These are phyloP conservation scores for Eretmocerus hayati DNA, from an alignment of 2,888 invertebrate species.

Conservation along the genomic window DNA sequence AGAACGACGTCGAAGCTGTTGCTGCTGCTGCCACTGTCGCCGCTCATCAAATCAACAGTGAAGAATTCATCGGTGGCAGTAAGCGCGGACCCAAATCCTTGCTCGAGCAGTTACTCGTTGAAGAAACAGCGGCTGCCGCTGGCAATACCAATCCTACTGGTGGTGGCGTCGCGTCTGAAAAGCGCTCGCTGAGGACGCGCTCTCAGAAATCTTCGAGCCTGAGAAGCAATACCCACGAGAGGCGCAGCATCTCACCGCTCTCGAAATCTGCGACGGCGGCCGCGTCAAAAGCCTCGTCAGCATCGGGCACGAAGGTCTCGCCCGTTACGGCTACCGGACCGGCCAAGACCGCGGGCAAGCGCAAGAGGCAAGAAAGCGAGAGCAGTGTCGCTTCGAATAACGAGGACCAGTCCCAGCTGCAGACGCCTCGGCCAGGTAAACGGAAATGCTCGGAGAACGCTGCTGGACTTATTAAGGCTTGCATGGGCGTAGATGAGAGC, in stretches of 20 bases:
- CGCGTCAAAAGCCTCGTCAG: conserved; percentile 39
- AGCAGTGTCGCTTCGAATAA: conserved; percentile 61
- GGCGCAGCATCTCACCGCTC: conserved; percentile 45
- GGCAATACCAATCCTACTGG: background rate
- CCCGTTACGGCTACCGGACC: conserved; percentile 25
- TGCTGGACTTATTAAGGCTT: conserved; percentile 54
- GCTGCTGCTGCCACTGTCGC: too few species aligned
- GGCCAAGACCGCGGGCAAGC: conserved; percentile 50
- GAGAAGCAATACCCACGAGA: conserved; percentile 43
- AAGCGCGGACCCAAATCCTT: conserved; percentile 49
- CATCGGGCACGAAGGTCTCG: conserved; percentile 24
- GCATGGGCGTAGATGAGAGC: conserved; percentile 50
- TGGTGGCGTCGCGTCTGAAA: conserved; percentile 45
- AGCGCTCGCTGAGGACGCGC: conserved; percentile 45
- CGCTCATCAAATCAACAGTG: conserved; percentile 40
- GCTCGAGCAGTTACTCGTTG: conserved; percentile 74
- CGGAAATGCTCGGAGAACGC: conserved; percentile 59
- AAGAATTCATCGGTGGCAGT: conserved; percentile 30
- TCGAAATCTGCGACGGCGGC: conserved; percentile 47
- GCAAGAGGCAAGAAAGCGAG: conserved; percentile 74
- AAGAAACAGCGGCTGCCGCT: conserved; percentile 50
- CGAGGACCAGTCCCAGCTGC: conserved; percentile 52
- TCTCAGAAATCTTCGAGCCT: conserved; percentile 37
- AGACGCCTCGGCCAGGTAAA: conserved; percentile 49
- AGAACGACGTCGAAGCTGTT: conserved; percentile 33